Percentiles rank a stretch among this genome's conserved stretches.
Evolutionary conservation across 2,113 vertebrate species (phyloP).

Genomic region (Neopipo cinnamomea): DNA sequence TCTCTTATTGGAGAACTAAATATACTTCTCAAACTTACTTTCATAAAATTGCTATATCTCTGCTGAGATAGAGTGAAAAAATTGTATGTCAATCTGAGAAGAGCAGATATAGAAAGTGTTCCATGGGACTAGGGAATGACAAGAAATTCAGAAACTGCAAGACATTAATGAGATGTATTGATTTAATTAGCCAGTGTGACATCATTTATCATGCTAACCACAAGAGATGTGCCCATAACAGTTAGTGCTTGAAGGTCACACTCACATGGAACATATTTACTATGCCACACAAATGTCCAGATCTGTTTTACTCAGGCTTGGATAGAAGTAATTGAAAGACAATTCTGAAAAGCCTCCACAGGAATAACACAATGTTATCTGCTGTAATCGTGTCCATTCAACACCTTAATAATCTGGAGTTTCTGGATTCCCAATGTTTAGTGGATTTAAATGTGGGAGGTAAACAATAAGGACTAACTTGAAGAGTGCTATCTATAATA

Average conservation of each 20-base stretch:
- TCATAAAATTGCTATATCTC: neutral
- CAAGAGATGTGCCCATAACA: neutral
- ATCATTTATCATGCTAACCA: slow-evolving; percentile 49
- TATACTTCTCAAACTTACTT: neutral
- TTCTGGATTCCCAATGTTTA: neutral
- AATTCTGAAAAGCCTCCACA: neutral
- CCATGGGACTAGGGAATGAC: neutral
- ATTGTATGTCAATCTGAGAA: neutral
- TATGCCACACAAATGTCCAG: neutral
- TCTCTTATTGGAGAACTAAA: neutral
- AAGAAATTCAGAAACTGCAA: slow-evolving; percentile 25
- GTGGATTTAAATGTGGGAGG: neutral
- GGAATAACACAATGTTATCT: neutral
- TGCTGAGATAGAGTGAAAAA: neutral
- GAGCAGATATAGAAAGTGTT: neutral
- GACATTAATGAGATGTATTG: slow-evolving; percentile 36
- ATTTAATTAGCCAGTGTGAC: slow-evolving; percentile 43
- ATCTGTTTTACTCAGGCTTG: neutral
- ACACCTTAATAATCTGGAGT: neutral
- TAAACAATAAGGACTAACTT: neutral
- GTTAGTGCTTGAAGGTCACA: slow-evolving; percentile 37
- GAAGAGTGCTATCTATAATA: neutral
- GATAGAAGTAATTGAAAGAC: neutral
- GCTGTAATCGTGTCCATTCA: neutral
- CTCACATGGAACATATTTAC: neutral